Evolutionary conservation across 2,113 vertebrate species (phyloP).

Genomic region (Acanthisitta chloris): DNA sequence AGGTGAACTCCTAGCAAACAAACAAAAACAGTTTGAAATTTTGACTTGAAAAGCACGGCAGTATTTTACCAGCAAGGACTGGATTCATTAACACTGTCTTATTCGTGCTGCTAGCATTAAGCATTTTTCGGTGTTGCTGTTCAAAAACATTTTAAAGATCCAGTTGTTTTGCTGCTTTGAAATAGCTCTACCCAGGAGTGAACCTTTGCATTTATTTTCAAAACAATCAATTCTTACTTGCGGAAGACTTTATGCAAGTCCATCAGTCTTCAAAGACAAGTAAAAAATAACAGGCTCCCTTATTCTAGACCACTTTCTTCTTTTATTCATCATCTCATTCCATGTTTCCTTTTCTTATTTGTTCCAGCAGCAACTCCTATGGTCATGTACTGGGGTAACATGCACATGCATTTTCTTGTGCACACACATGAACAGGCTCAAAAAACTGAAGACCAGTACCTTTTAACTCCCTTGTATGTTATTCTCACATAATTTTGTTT

Average conservation of each 20-base stretch:
- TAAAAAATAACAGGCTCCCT: neutral
- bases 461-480: neutral
- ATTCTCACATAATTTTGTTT: neutral
- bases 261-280: neutral
- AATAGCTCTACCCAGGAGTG: neutral
- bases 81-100: neutral
- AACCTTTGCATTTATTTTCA: neutral
- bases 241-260: neutral
- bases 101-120: neutral
- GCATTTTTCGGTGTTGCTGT: neutral
- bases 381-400: neutral
- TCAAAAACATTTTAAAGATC: neutral
- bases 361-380: neutral
- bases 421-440: neutral
- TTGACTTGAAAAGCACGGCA: conserved; percentile 28
- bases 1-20: neutral
- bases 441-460: neutral
- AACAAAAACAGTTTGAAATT: conserved; percentile 26
- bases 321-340: neutral
- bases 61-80: conserved; percentile 19
- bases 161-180: neutral
- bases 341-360: neutral
- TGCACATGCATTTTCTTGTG: neutral
- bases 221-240: neutral
- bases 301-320: neutral